Percentiles rank a stretch among this genome's conserved stretches.
phyloP scores from a whole-genome alignment of 2,113 vertebrate species.

The Pomatorhinus ruficollis region DNA sequence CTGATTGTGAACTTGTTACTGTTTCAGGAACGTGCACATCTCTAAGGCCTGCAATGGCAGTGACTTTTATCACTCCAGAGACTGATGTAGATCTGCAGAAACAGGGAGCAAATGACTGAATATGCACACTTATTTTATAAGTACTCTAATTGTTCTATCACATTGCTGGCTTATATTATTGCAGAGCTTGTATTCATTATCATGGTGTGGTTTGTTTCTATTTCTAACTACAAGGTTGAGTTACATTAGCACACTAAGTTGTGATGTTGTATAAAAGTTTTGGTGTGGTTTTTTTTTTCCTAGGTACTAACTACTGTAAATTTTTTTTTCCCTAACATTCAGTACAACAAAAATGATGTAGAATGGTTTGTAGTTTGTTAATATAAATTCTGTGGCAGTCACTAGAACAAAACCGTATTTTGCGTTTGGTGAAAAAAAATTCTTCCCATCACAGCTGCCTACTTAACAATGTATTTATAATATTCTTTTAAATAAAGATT shows the following conservation, averaged over 20 bases:
- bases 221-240: neutral
- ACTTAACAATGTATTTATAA: neutral
- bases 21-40: neutral
- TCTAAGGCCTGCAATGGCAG: neutral
- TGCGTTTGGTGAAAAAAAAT: neutral
- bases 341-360: neutral
- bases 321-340: neutral
- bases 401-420: neutral
- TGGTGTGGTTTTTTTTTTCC: neutral
- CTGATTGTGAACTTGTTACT: neutral
- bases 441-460: neutral
- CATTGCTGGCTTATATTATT: neutral
- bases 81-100: neutral
- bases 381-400: neutral
- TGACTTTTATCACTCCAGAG: neutral
- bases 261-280: neutral
- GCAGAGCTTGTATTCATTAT: neutral
- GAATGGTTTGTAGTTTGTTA: neutral
- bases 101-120: neutral
- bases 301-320: neutral
- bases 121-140: neutral
- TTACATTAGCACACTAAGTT: neutral
- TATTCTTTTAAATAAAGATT: constrained; percentile 10
- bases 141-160: neutral
- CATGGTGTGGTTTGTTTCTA: neutral